Evolutionary conservation across 2,888 invertebrate species (phyloP), one percentile per base, ranked within the genome.

Genomic region (Tetheella fluctuosa): DNA sequence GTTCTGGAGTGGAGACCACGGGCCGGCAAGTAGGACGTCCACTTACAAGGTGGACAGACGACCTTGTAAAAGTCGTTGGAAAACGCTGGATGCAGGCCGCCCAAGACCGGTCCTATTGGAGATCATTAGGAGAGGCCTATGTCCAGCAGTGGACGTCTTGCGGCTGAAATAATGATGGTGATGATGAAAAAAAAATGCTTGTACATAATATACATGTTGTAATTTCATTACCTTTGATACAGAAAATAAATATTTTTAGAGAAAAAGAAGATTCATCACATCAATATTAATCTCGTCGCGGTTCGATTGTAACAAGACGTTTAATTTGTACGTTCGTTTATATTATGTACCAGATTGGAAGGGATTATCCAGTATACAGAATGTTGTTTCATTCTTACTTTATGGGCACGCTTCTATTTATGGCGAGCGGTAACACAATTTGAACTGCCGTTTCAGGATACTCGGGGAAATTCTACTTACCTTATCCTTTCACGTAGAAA

Each of bases 401-500:
- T 72, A 68, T 71, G 70, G 67, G 62, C 62, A 64, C 70, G 66
- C 63, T 74, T 75, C 77, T 80, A 79, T 86, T 87, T 85, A 84
- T 77, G 79, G 79, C 74, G 76, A 77, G 70, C 73, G 77, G 79
- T 80, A 90, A 89, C 85, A 85, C 88, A 87, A 89, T 89, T 89
- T 83, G 85, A 83, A 76, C 76, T 77, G 74, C 69, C 74, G 68
- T 48, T 76, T 70, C 83, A 82, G 85, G 86, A 85, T 83, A 83
- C 83, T 83, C 76, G 78, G 80, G 88, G 86, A 87, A 87, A 90
- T 86, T 86, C 87, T 81, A 78, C 83, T 84, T 80, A 88, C 86
- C 89, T 91, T 91, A 91, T 91, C 91, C 90, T 85, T 92, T 86
- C 92, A 91, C 91, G 92, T 92, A 91, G 92, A 92, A 92, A 92